phyloP scores from a whole-genome alignment of 2,888 invertebrate species.

The Caenorhabditis uteleia region DNA sequence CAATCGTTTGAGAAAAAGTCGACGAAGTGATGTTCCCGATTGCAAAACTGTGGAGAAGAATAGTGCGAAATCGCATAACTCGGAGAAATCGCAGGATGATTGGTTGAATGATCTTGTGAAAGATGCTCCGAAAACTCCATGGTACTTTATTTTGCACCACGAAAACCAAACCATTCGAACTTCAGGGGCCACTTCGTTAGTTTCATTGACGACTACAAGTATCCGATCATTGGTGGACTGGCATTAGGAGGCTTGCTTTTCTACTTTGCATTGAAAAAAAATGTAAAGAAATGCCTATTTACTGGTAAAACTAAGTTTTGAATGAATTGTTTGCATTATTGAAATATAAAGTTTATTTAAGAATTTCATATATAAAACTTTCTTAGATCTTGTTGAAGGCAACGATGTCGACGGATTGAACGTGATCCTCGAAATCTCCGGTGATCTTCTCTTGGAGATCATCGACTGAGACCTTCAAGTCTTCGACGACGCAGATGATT shows the following conservation, averaged over 20 bases:
- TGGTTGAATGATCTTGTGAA: conserved; percentile 6
- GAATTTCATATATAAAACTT: conserved; percentile 2
- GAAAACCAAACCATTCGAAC: too few species aligned
- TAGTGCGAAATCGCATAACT: not conserved
- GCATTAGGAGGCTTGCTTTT: not conserved
- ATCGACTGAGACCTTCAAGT: conserved; percentile 63
- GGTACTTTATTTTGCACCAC: too few species aligned
- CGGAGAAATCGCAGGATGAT: not conserved
- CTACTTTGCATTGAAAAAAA: not conserved
- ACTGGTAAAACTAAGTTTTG: not conserved
- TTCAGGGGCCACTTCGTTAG: not conserved
- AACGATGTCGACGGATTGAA: conserved; percentile 66
- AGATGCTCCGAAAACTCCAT: not conserved
- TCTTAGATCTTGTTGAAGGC: conserved; percentile 68
- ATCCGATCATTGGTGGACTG: not conserved
- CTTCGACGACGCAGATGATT: conserved; percentile 62
- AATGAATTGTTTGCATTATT: not conserved
- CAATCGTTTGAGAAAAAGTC: not conserved
- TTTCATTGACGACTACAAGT: not conserved
- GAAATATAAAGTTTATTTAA: conserved; percentile 2
- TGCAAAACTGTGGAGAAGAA: not conserved
- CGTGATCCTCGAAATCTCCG: conserved; percentile 57
- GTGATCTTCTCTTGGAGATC: conserved; percentile 61
- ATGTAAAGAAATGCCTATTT: not conserved
- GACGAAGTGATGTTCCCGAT: not conserved